phyloP scores from a whole-genome alignment of 2,113 vertebrate genomes.

The Crotalus viridis region DNA sequence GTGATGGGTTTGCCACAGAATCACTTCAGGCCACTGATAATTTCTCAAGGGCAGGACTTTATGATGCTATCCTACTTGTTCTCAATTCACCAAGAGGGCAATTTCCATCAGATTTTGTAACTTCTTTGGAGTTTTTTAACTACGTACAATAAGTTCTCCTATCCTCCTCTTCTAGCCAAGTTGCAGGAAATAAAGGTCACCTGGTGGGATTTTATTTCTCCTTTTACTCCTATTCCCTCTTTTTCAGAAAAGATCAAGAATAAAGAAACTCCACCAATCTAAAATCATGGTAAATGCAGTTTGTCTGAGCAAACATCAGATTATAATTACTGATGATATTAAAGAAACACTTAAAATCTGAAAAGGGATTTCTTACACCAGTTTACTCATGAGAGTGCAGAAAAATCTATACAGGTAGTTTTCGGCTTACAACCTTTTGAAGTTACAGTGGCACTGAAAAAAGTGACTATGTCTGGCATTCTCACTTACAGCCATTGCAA shows the following conservation, averaged over 20 bases:
- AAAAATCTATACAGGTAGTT: not conserved
- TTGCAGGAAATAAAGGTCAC: not conserved
- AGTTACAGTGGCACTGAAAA: too few species aligned
- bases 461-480: too few species aligned
- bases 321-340: not conserved
- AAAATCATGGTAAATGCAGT: not conserved
- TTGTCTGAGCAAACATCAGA: not conserved
- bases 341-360: not conserved
- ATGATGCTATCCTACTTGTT: not conserved
- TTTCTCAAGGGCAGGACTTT: not conserved
- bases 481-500: too few species aligned
- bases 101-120: not conserved
- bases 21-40: too few species aligned
- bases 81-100: not conserved
- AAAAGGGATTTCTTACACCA: not conserved
- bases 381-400: not conserved
- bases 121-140: not conserved
- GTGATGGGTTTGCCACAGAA: not conserved
- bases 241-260: not conserved
- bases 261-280: not conserved
- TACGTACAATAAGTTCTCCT: not conserved
- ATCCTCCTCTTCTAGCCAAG: not conserved
- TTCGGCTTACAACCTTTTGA: too few species aligned
- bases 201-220: not conserved
- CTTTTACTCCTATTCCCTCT: not conserved